These are phyloP conservation scores for Ichneumon xanthorius DNA, from an alignment of 2,888 invertebrate genomes.

Conservation along the genomic window DNA sequence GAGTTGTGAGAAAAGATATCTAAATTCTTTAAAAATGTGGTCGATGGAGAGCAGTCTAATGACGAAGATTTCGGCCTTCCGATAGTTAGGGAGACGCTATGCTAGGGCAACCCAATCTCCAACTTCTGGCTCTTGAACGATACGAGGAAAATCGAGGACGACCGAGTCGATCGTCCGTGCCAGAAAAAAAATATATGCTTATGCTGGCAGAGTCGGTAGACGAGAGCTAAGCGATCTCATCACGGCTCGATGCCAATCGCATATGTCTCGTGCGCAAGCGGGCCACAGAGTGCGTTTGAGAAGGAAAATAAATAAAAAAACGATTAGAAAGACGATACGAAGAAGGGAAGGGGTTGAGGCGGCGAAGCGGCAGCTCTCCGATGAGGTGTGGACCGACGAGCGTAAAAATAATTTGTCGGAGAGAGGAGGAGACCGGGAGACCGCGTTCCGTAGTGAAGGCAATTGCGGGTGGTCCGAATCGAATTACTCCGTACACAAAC, in stretches of 20 bases:
- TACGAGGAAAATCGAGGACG: conserved; percentile 27
- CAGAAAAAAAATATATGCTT: conserved; percentile 18
- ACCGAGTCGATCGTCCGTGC: conserved; percentile 22
- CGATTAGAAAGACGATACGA: conserved; percentile 11
- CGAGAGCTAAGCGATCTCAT: conserved; percentile 25
- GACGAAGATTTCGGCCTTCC: conserved; percentile 61
- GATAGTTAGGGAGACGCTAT: conserved; percentile 36
- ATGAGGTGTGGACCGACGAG: conserved; percentile 28
- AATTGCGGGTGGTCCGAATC: conserved; percentile 60
- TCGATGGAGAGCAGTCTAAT: conserved; percentile 24
- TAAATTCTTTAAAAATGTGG: neutral
- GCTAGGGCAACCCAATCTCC: conserved; percentile 27
- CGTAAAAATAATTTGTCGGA: conserved; percentile 60
- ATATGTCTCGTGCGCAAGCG: conserved; percentile 57
- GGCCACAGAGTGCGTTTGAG: conserved; percentile 7
- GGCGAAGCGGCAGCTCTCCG: conserved; percentile 24
- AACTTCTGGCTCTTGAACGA: conserved; percentile 31
- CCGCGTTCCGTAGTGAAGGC: neutral
- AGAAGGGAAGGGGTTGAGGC: conserved; percentile 38
- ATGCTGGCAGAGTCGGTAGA: conserved; percentile 41
- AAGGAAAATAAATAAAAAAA: conserved; percentile 26
- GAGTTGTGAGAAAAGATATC: neutral
- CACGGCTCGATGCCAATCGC: conserved; percentile 54
- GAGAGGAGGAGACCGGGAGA: conserved; percentile 2
- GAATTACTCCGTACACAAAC: conserved; percentile 59